Conservation (phyloP, 2,113 vertebrate genomes). For the Acrocephalus kingi region DNA sequence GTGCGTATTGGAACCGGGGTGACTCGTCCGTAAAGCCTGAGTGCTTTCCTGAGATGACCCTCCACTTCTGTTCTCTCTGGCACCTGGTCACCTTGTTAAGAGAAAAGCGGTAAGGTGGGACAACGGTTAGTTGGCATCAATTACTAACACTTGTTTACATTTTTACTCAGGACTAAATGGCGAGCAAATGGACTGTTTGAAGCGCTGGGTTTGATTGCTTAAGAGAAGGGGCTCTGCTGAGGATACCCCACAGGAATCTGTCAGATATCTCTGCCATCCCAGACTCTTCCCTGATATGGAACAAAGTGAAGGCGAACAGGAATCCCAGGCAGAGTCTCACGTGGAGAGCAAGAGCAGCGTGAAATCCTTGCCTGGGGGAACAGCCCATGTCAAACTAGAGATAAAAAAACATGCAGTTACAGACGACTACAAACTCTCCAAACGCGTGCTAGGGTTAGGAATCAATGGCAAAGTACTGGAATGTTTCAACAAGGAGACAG, state of each 20-base stretch:
- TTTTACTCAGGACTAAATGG: constrained; percentile 43
- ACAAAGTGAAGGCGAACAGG: constrained; percentile 45
- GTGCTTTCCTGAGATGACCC: background rate
- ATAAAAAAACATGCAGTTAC: constrained; percentile 95
- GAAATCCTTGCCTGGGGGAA: constrained; percentile 55
- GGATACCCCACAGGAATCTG: background rate
- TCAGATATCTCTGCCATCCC: background rate
- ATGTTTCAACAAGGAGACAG: constrained; percentile 88
- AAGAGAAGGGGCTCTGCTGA: background rate
- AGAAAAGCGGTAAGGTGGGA: background rate
- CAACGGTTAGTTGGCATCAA: background rate
- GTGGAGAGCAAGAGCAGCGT: constrained; percentile 55
- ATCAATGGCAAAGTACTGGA: constrained; percentile 97
- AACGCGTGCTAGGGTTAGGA: constrained; percentile 91
- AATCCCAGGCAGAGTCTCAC: constrained; percentile 41
- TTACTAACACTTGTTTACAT: background rate
- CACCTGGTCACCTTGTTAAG: background rate
- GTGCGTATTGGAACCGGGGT: background rate
- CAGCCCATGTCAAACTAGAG: constrained; percentile 76
- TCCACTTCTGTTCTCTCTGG: background rate
- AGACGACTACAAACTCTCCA: constrained; percentile 94
- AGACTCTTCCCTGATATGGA: constrained; percentile 53
- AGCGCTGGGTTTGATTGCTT: background rate
- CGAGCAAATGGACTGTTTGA: constrained; percentile 18
- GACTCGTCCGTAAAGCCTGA: background rate